phyloP scores from a whole-genome alignment of 1,140 invertebrate genomes.

The Tetramorium simillimum region DNA sequence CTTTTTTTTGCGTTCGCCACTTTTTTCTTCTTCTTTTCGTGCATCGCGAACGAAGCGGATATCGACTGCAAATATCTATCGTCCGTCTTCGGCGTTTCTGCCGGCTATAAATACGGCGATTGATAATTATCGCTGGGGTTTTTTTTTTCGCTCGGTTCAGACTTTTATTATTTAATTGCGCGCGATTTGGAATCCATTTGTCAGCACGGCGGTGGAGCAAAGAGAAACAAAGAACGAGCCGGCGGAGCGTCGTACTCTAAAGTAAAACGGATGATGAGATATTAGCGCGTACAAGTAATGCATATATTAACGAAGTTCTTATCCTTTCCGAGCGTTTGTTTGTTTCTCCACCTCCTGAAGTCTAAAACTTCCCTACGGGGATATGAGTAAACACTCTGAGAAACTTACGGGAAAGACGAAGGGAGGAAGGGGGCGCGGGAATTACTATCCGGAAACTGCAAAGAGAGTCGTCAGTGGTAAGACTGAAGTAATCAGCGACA shows the following conservation, averaged over 20 bases:
- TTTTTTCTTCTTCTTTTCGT: background rate
- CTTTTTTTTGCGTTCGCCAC: background rate
- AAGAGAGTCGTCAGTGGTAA: constrained; percentile 31
- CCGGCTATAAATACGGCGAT: background rate
- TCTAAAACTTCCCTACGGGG: constrained; percentile 36
- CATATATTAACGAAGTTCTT: constrained; percentile 62
- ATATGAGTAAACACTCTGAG: constrained; percentile 53
- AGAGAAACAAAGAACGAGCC: background rate
- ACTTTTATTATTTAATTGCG: background rate
- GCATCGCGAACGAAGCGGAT: constrained; percentile 1
- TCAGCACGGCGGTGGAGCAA: background rate
- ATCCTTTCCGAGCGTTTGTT: constrained; percentile 54
- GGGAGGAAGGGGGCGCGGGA: background rate
- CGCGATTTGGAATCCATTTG: constrained; percentile 14
- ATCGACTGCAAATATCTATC: background rate
- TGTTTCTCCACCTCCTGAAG: constrained; percentile 27
- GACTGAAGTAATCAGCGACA: constrained; percentile 9
- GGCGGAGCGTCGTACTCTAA: background rate
- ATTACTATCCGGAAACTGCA: constrained; percentile 46
- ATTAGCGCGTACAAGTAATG: constrained; percentile 53
- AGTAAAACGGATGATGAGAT: constrained; percentile 52
- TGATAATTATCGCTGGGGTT: background rate
- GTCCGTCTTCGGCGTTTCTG: constrained; percentile 5
- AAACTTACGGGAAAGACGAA: constrained; percentile 44
- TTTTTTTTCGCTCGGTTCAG: background rate